Percentiles rank a stretch among this genome's conserved stretches.
Evolutionary conservation across 1,140 invertebrate species (phyloP).

Genomic region (Solenopsis invicta): DNA sequence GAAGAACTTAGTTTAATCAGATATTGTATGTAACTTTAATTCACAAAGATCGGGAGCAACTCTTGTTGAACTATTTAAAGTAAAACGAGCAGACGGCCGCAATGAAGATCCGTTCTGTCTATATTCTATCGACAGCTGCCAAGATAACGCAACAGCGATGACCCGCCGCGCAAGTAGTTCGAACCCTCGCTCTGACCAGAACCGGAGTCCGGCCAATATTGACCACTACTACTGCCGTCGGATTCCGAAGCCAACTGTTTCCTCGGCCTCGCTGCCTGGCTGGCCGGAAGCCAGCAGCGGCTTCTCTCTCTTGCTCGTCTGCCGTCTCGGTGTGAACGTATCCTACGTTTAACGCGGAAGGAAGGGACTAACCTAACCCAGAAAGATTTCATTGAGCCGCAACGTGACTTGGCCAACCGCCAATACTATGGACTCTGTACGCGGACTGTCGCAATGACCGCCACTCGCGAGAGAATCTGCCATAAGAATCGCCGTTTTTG

Average conservation of each 20-base stretch:
- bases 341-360: constrained; percentile 82
- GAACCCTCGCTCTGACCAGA: constrained; percentile 51
- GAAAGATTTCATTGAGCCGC: constrained; percentile 86
- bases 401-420: constrained; percentile 82
- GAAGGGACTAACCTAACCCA: constrained; percentile 84
- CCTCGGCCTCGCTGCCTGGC: constrained; percentile 52
- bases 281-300: constrained; percentile 79
- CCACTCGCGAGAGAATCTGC: constrained; percentile 56
- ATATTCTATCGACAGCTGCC: constrained; percentile 52
- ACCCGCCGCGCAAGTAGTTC: constrained; percentile 46
- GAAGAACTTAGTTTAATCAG: background rate
- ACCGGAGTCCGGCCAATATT: constrained; percentile 78
- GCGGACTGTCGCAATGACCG: constrained; percentile 69
- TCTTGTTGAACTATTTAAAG: constrained; percentile 24
- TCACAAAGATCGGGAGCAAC: background rate
- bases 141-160: constrained; percentile 23
- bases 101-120: constrained; percentile 28
- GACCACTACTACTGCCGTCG: constrained; percentile 80
- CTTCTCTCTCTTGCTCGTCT: constrained; percentile 67
- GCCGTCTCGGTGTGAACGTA: constrained; percentile 80
- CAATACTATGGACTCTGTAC: constrained; percentile 84
- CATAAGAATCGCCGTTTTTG: constrained; percentile 55
- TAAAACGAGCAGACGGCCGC: background rate
- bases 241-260: constrained; percentile 68
- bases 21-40: constrained; percentile 1